Base-by-base conservation (phyloP, 2,888 invertebrate genomes). In the Ennomos erosarius region DNA sequence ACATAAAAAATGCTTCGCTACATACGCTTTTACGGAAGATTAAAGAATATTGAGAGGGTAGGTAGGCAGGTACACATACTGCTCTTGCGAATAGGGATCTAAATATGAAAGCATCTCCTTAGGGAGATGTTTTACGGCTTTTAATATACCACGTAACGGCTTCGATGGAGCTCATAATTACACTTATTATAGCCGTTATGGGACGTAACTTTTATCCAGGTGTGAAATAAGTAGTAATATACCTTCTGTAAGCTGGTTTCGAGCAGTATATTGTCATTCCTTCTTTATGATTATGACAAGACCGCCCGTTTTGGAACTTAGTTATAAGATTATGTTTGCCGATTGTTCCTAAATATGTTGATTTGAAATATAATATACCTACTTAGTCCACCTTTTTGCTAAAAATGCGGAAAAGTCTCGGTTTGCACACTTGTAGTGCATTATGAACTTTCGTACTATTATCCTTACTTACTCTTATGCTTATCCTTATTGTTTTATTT, bases 111-210 rank as follows among this genome's bases (percentile, higher is more conserved):
- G 55, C 40, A 47, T 43, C 49, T 58, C 62, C 48, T 55, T 47
- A 49, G 45, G 50, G 53, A 48, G 45, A 61, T 66, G 57, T 59
- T 66, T 65, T 68, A 68, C 61, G 57, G 36, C 57, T 63, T 68
- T 66, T 63, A 68, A 66, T 66, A 66, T 64, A 63, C 50, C 53
- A 37, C 45, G 66, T 58, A 57, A 66, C 60, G 40, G 62, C 55
- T 45, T 39, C 46, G 59, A 58, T 48, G 54, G 57, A 44, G 50
- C 61, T 55, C 55, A 62, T 66, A 54, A 68, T 63, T 66, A 60
- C 51, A 56, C 55, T 51, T 60, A 61, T 59, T 59, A 63, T 58
- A 33, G 54, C 43, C 42, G 57, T 55, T 65, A 65, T 61, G 55
- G 37, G 55, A 57, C 44, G 51, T 52, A 11, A 58, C 48, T 47